Evolutionary conservation across 2,797 vertebrate species (phyloP).

Genomic region (Heteromormyrus szaboi): DNA sequence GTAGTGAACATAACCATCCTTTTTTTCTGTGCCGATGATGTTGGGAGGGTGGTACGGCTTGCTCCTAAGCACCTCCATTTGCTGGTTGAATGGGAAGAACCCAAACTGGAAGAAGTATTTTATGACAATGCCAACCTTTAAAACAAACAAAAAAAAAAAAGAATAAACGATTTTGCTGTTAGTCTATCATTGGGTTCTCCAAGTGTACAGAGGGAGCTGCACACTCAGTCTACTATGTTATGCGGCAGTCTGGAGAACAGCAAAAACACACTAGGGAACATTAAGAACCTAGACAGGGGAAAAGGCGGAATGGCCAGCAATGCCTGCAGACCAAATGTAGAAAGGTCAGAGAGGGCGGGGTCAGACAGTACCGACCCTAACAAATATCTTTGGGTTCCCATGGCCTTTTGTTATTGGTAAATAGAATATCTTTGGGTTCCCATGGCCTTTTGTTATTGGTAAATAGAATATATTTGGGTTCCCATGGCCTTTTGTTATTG

Average conservation of each 20-base stretch:
- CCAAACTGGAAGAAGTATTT: constrained; percentile 99
- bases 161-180: background rate
- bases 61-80: constrained; percentile 55
- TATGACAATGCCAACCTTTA: constrained; percentile 85
- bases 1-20: constrained; percentile 91
- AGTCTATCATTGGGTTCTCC: background rate
- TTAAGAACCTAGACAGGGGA: background rate
- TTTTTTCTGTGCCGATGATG: constrained; percentile 96
- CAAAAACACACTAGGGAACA: no score
- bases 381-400: background rate
- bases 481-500: no score
- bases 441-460: no score
- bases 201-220: background rate
- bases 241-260: no score
- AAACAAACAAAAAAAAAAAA: background rate
- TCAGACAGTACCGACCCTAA: background rate
- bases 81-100: constrained; percentile 89
- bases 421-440: no score
- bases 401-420: no score
- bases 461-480: no score
- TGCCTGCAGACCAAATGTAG: background rate
- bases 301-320: background rate
- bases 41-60: constrained; percentile 84
- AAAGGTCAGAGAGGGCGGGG: background rate
- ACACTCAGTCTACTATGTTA: no score